A percentile compares a stretch with the other conserved stretches of the same genome.
These are phyloP conservation scores for Pagrus major DNA, from an alignment of 2,113 vertebrate species.

Conservation along the genomic window DNA sequence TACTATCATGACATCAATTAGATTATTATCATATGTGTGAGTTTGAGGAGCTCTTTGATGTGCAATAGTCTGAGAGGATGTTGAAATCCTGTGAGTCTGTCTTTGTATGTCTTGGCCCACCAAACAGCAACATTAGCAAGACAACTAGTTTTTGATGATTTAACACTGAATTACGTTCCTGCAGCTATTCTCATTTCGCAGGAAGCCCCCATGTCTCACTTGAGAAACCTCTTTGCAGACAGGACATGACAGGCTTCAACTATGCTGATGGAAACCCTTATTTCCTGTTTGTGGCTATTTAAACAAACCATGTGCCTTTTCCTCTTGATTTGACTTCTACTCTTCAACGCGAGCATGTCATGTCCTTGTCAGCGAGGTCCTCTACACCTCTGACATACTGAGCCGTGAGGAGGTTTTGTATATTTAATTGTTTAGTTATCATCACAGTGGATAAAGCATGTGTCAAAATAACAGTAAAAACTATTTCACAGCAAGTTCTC, in stretches of 20 bases:
- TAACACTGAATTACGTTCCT: neutral
- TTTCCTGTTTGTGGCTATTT: slow-evolving; percentile 49
- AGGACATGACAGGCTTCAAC: slow-evolving; percentile 29
- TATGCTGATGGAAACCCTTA: slow-evolving; percentile 21
- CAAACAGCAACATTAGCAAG: neutral
- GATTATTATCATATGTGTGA: neutral
- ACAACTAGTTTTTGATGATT: neutral
- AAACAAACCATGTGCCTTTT: slow-evolving; percentile 40
- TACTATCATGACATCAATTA: too few species aligned
- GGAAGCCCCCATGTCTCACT: neutral
- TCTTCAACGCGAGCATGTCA: neutral
- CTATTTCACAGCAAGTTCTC: neutral
- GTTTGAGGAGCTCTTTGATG: neutral
- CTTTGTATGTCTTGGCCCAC: neutral
- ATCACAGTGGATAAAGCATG: neutral
- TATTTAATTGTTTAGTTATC: neutral
- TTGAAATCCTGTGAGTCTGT: neutral
- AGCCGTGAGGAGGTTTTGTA: too few species aligned
- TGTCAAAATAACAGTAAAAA: neutral
- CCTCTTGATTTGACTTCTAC: neutral
- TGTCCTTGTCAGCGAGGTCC: neutral
- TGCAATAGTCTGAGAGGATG: neutral
- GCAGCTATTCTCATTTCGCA: neutral
- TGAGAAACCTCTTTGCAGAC: neutral
- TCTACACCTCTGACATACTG: neutral